Evolutionary conservation across 1,140 invertebrate species (phyloP).

Genomic region (Lordiphosa mommai): DNA sequence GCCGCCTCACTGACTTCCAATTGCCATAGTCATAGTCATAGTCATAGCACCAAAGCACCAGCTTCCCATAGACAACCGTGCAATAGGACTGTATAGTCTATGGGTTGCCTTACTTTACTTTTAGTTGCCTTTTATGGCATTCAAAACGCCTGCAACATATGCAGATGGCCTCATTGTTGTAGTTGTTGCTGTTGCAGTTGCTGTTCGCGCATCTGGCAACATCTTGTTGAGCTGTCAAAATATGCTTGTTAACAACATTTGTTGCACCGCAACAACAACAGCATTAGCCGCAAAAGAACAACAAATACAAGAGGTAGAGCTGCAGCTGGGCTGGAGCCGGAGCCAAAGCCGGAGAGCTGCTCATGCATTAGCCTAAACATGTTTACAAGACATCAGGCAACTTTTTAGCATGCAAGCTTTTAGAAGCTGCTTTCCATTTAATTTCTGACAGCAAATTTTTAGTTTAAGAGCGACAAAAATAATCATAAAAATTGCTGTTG

Average conservation of each 20-base stretch:
- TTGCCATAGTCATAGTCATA: constrained; percentile 34
- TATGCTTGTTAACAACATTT: constrained; percentile 78
- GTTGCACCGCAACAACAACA: constrained; percentile 64
- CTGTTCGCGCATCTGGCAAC: constrained; percentile 75
- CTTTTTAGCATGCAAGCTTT: constrained; percentile 47
- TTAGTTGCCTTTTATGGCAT: constrained; percentile 48
- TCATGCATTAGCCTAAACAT: constrained; percentile 69
- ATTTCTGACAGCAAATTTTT: constrained; percentile 69
- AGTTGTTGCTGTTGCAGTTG: constrained; percentile 26
- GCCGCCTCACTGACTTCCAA: constrained; percentile 46
- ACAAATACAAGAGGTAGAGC: background rate
- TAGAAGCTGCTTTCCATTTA: constrained; percentile 69
- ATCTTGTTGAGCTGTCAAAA: constrained; percentile 77
- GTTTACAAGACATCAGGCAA: constrained; percentile 56
- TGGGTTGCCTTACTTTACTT: constrained; percentile 33
- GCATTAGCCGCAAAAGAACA: constrained; percentile 11
- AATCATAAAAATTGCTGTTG: constrained; percentile 65
- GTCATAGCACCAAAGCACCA: constrained; percentile 42
- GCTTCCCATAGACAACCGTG: constrained; percentile 39
- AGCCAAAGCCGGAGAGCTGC: constrained; percentile 10
- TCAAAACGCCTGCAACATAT: constrained; percentile 55
- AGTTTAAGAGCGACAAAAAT: constrained; percentile 72
- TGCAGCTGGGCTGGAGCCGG: background rate
- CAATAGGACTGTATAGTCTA: constrained; percentile 24
- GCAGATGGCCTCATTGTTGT: constrained; percentile 45